phyloP scores from a whole-genome alignment of 2,113 vertebrate genomes.

The Eupsittula cactorum region DNA sequence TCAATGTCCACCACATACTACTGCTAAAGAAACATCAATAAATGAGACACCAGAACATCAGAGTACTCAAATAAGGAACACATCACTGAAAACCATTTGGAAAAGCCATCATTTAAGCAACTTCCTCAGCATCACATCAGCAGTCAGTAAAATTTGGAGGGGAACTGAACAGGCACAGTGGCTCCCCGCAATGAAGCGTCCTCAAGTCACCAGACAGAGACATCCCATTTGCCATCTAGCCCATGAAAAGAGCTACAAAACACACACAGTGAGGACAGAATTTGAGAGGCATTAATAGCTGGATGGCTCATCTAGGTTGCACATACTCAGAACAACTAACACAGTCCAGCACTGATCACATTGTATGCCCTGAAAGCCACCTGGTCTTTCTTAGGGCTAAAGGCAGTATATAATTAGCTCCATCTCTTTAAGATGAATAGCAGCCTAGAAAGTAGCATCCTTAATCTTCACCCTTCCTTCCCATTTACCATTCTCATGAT shows the following conservation, averaged over 20 bases:
- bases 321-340: neutral
- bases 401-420: neutral
- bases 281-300: neutral
- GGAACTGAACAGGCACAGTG: neutral
- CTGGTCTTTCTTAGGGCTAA: neutral
- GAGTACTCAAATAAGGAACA: neutral
- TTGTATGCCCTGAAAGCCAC: neutral
- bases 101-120: neutral
- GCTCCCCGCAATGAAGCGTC: neutral
- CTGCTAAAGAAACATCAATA: neutral
- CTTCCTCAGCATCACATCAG: neutral
- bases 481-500: neutral
- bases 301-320: neutral
- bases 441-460: neutral
- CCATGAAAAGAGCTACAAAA: neutral
- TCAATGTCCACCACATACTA: fast-evolving
- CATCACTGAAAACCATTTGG: neutral
- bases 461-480: neutral
- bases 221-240: neutral
- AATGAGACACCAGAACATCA: neutral
- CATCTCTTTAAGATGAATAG: neutral
- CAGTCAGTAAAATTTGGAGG: neutral
- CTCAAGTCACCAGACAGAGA: neutral
- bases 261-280: neutral
- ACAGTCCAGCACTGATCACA: neutral